Conservation (phyloP, 2,113 vertebrate genomes). For the Drymodes brunneopygia region DNA sequence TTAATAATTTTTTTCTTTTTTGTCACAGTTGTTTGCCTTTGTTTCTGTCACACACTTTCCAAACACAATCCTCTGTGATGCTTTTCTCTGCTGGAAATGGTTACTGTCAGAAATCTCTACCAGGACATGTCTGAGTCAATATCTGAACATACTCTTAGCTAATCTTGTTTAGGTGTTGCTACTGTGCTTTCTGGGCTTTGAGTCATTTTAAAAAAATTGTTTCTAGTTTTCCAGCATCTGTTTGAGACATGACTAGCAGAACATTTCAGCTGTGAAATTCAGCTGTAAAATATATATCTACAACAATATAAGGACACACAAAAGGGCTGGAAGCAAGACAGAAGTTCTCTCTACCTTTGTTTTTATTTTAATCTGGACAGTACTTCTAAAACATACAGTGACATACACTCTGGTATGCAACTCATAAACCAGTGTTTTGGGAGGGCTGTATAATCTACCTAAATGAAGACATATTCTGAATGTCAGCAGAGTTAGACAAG, state of each 20-base stretch:
- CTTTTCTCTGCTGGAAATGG: background rate
- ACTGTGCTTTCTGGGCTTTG: background rate
- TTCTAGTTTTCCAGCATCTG: background rate
- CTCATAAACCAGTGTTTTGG: background rate
- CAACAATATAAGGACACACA: background rate
- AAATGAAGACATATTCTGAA: background rate
- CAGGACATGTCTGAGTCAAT: background rate
- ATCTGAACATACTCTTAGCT: background rate
- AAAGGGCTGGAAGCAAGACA: background rate
- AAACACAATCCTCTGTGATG: background rate
- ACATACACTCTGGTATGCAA: background rate
- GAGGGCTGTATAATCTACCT: background rate
- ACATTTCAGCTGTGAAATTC: background rate
- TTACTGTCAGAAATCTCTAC: background rate
- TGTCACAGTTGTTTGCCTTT: background rate
- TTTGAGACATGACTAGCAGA: background rate
- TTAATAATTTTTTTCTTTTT: background rate
- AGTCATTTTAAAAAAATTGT: background rate
- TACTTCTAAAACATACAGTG: background rate
- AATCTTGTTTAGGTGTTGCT: conserved; percentile 2
- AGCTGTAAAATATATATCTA: background rate
- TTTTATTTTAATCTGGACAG: background rate
- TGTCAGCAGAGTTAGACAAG: background rate
- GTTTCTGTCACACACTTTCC: background rate
- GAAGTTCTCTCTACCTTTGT: background rate